Evolutionary conservation across 2,797 vertebrate genomes (phyloP).

Genomic region (Arremon aurantiirostris): DNA sequence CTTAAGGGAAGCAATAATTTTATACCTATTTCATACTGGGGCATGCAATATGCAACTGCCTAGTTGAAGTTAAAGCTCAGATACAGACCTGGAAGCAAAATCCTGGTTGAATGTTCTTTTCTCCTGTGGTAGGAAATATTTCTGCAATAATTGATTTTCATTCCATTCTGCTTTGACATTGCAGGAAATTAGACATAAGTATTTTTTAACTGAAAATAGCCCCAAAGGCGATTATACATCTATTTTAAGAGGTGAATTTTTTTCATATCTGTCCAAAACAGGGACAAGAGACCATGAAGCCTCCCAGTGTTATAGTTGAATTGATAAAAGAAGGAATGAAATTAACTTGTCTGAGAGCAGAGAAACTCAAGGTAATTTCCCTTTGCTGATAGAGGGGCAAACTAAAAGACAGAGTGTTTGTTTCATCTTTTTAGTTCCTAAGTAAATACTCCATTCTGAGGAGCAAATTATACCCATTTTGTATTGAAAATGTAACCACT

Average conservation of each 20-base stretch:
- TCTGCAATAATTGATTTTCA: conserved; percentile 42
- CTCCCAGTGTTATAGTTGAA: background rate
- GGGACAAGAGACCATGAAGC: background rate
- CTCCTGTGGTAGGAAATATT: background rate
- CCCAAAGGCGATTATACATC: background rate
- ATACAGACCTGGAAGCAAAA: background rate
- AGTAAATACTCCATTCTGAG: conserved; percentile 29
- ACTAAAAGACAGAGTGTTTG: background rate
- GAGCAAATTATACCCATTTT: background rate
- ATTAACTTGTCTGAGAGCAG: conserved; percentile 6
- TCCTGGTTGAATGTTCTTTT: background rate
- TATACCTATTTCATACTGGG: background rate
- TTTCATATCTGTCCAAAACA: conserved; percentile 2
- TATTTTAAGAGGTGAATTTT: conserved; percentile 19
- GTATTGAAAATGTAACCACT: conserved; percentile 56
- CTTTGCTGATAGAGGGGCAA: background rate
- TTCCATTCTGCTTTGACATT: background rate
- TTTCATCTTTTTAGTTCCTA: background rate
- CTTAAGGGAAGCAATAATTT: background rate
- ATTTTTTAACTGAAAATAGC: background rate
- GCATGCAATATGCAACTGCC: background rate
- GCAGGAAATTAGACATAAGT: conserved; percentile 10
- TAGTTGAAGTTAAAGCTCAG: background rate
- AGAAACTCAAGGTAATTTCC: background rate
- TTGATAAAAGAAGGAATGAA: conserved; percentile 21